Conservation (phyloP, 2,888 invertebrate genomes). For the Drosophila kambysellisi region DNA sequence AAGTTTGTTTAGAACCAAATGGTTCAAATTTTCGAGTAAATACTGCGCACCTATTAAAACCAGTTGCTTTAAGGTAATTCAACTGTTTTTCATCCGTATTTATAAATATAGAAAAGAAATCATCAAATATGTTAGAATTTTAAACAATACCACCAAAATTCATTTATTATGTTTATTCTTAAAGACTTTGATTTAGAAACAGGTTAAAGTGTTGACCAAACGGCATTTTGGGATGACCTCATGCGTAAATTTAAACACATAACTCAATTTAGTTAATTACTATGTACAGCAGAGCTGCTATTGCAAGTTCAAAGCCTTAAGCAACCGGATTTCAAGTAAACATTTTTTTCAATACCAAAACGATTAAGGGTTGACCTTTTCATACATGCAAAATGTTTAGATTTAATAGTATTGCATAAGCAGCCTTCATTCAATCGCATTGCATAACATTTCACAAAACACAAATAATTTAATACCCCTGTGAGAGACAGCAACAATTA, state of each 20-base stretch:
- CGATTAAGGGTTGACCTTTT: slow-evolving; percentile 45
- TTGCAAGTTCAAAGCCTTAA: slow-evolving; percentile 52
- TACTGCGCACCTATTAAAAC: not conserved
- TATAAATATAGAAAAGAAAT: not conserved
- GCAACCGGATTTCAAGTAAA: not conserved
- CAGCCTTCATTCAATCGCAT: slow-evolving; percentile 41
- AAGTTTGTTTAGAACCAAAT: not conserved
- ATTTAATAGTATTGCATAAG: slow-evolving; percentile 1
- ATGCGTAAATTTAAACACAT: slow-evolving; percentile 33
- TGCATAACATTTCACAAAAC: slow-evolving; percentile 46
- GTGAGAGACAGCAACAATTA: slow-evolving; percentile 25
- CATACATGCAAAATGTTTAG: slow-evolving; percentile 1
- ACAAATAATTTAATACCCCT: slow-evolving; percentile 32
- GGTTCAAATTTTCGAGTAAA: not conserved
- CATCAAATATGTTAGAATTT: not conserved
- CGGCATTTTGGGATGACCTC: slow-evolving; percentile 41
- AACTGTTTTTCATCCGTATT: not conserved
- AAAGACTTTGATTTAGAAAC: slow-evolving; percentile 28
- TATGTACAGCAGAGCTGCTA: slow-evolving; percentile 6
- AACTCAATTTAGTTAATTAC: slow-evolving; percentile 43
- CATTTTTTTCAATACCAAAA: slow-evolving; percentile 21
- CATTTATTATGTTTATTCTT: slow-evolving; percentile 16
- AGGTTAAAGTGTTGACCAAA: slow-evolving; percentile 32
- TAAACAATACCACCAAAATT: not conserved
- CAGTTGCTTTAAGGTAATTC: not conserved